These are phyloP conservation scores for Anagyrus pseudococci DNA, from an alignment of 2,888 invertebrate species.

Conservation along the genomic window DNA sequence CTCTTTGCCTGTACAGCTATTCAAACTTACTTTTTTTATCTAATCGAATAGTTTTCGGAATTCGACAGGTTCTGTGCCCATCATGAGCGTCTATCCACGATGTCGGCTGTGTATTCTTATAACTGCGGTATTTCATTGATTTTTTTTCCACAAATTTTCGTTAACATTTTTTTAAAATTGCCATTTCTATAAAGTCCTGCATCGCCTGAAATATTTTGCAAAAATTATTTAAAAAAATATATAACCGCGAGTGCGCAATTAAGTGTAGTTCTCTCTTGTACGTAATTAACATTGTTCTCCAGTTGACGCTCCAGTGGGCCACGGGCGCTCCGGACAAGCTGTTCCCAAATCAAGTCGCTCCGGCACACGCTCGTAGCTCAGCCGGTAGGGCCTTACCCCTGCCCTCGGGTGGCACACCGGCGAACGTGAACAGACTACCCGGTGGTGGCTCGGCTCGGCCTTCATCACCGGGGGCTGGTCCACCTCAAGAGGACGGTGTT, in stretches of 20 bases:
- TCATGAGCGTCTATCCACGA: too few species aligned
- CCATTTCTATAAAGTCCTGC: not conserved
- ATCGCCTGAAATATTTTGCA: not conserved
- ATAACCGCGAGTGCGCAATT: not conserved
- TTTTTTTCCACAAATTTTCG: too few species aligned
- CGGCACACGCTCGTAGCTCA: slow-evolving; percentile 52
- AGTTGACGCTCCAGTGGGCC: not conserved
- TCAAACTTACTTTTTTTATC: too few species aligned
- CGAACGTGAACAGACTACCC: slow-evolving; percentile 22
- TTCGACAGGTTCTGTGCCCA: too few species aligned
- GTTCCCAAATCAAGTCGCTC: slow-evolving; percentile 52
- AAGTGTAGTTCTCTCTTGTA: too few species aligned
- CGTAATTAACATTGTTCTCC: too few species aligned
- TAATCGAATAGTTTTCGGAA: too few species aligned
- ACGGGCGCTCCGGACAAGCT: slow-evolving; percentile 43
- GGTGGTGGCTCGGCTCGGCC: slow-evolving; percentile 22
- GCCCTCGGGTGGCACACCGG: slow-evolving; percentile 42
- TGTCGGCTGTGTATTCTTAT: too few species aligned
- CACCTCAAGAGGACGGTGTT: slow-evolving; percentile 45
- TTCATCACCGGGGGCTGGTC: slow-evolving; percentile 8
- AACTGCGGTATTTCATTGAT: too few species aligned
- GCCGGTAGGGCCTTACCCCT: slow-evolving; percentile 52
- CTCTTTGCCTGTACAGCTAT: too few species aligned
- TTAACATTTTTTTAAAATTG: too few species aligned
- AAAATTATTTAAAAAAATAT: not conserved